These are phyloP conservation scores for Daktulosphaira vitifoliae DNA, from an alignment of 1,140 invertebrate species.

Conservation along the genomic window DNA sequence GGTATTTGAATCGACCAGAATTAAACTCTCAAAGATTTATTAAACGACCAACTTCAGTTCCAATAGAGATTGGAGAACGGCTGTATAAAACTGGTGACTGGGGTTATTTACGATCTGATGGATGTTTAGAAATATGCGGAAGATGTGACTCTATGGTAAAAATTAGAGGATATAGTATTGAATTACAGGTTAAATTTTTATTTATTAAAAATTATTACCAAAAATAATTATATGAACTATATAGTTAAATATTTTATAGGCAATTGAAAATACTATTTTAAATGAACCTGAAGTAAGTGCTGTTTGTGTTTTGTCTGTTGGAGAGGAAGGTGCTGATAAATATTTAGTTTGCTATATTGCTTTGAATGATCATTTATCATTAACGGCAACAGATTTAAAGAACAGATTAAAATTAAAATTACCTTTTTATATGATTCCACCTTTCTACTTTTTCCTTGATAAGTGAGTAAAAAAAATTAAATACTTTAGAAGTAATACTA, in stretches of 20 bases:
- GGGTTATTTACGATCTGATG: constrained; percentile 48
- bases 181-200: constrained; percentile 41
- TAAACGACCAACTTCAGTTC: constrained; percentile 32
- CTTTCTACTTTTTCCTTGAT: constrained; percentile 46
- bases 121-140: constrained; percentile 48
- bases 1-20: constrained; percentile 49
- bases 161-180: constrained; percentile 49
- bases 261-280: constrained; percentile 47
- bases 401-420: constrained; percentile 45
- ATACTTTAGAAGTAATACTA: no score
- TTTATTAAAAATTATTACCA: no score
- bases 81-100: constrained; percentile 48
- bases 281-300: constrained; percentile 44
- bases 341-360: constrained; percentile 49
- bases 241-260: constrained; percentile 41
- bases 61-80: constrained; percentile 35
- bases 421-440: constrained; percentile 51
- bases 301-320: constrained; percentile 45
- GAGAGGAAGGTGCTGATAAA: constrained; percentile 49
- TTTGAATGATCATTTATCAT: constrained; percentile 37
- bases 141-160: constrained; percentile 50
- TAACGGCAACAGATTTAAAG: constrained; percentile 43
- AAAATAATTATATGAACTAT: not conserved
- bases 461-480: constrained; percentile 32
- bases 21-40: constrained; percentile 46